Evolutionary conservation across 1,140 invertebrate genomes (phyloP).

Genomic region (Cherax destructor): DNA sequence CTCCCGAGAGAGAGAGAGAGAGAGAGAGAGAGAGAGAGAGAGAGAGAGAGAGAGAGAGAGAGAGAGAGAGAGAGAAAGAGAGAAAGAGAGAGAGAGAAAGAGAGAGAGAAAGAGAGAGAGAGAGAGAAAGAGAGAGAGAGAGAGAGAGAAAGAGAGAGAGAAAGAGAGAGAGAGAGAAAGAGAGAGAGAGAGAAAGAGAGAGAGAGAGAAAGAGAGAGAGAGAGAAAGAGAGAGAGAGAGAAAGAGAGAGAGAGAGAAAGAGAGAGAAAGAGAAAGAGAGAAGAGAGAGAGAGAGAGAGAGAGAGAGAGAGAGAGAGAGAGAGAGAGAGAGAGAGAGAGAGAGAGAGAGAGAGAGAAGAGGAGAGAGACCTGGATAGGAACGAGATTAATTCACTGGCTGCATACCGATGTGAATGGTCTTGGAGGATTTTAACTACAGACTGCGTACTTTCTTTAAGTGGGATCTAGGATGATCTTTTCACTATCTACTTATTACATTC

Average conservation of each 20-base stretch:
- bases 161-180: background rate
- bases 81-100: background rate
- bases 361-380: too few relatives aligned
- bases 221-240: background rate
- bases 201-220: background rate
- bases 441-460: too few relatives aligned
- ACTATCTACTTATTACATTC: too few relatives aligned
- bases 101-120: background rate
- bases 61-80: background rate
- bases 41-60: background rate
- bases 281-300: background rate
- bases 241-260: too few relatives aligned
- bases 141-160: background rate
- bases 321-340: background rate
- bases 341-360: background rate
- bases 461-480: too few relatives aligned
- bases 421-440: too few relatives aligned
- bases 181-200: conserved; percentile 1
- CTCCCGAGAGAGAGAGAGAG: background rate
- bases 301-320: background rate
- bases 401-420: too few relatives aligned
- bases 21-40: background rate
- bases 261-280: too few relatives aligned
- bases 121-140: background rate
- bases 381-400: too few relatives aligned